These are phyloP conservation scores for Lepidocyrtinus sp. DNA, from an alignment of 2,888 invertebrate genomes.

Conservation along the genomic window DNA sequence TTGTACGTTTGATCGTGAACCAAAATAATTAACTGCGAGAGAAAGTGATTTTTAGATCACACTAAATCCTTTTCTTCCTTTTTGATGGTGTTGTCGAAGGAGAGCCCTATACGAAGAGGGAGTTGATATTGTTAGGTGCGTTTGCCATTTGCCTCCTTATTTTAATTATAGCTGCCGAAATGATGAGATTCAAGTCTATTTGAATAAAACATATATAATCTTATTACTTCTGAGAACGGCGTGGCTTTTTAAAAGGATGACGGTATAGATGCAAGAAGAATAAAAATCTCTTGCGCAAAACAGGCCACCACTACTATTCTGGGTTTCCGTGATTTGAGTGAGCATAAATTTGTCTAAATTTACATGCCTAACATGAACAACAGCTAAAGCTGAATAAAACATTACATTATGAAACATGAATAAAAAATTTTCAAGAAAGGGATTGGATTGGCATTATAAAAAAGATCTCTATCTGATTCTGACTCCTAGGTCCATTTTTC, in stretches of 20 bases:
- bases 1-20: slow-evolving; percentile 13
- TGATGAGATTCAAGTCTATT: background rate
- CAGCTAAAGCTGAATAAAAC: background rate
- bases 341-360: slow-evolving; percentile 20
- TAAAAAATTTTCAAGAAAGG: background rate
- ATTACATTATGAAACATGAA: background rate
- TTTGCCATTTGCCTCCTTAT: no score
- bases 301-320: background rate
- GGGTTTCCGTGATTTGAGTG: slow-evolving; percentile 22
- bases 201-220: slow-evolving; percentile 1
- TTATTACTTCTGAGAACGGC: slow-evolving; percentile 2
- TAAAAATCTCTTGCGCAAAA: background rate
- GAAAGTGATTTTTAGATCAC: slow-evolving; percentile 45
- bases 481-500: slow-evolving; percentile 14
- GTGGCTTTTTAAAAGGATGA: background rate
- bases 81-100: no score
- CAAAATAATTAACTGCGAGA: slow-evolving; percentile 18
- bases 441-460: background rate
- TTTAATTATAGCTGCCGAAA: slow-evolving; percentile 10
- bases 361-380: slow-evolving; percentile 22
- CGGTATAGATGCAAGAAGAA: slow-evolving; percentile 7
- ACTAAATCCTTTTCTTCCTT: background rate
- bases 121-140: slow-evolving; percentile 20
- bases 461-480: slow-evolving; percentile 2
- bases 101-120: background rate